Conservation (phyloP, 2,113 vertebrate species). For the Scomber scombrus region DNA sequence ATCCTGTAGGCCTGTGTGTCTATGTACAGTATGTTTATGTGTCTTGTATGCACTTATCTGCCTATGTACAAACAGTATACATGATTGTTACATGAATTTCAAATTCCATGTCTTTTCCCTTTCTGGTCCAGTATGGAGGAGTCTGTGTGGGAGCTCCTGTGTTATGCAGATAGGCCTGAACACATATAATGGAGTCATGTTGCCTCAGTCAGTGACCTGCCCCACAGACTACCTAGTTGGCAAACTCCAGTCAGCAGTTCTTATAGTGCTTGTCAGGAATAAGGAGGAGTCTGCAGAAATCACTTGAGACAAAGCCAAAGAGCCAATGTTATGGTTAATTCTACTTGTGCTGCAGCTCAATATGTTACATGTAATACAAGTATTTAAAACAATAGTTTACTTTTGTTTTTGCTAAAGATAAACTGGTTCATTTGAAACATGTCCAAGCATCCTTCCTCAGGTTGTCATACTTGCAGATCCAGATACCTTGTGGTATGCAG, state of each 20-base stretch:
- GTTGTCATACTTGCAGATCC: conserved; percentile 55
- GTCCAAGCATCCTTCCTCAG: conserved; percentile 41
- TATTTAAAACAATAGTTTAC: conserved; percentile 23
- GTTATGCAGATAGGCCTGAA: conserved; percentile 47
- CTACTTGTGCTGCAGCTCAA: conserved; percentile 9
- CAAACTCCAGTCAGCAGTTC: conserved; percentile 31
- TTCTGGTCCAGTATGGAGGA: conserved; percentile 38
- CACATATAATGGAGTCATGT: conserved; percentile 57
- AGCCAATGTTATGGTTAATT: conserved; percentile 4
- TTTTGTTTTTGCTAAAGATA: conserved; percentile 5
- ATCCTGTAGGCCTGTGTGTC: conserved; percentile 38
- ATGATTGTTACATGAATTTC: conserved; percentile 25
- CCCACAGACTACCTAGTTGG: conserved; percentile 32
- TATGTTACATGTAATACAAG: conserved; percentile 14
- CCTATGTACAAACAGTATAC: conserved; percentile 54
- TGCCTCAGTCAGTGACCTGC: conserved; percentile 32
- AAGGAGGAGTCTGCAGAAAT: conserved; percentile 9
- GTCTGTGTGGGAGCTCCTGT: conserved; percentile 38
- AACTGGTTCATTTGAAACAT: conserved; percentile 33
- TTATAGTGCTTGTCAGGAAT: conserved; percentile 30
- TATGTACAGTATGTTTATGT: conserved; percentile 43
- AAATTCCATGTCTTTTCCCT: conserved; percentile 2
- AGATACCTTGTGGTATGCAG: conserved; percentile 47
- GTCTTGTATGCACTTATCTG: conserved; percentile 24
- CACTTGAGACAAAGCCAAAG: conserved; percentile 5